Evolutionary conservation across 1,140 invertebrate species (phyloP).

Genomic region (Papilio machaon): DNA sequence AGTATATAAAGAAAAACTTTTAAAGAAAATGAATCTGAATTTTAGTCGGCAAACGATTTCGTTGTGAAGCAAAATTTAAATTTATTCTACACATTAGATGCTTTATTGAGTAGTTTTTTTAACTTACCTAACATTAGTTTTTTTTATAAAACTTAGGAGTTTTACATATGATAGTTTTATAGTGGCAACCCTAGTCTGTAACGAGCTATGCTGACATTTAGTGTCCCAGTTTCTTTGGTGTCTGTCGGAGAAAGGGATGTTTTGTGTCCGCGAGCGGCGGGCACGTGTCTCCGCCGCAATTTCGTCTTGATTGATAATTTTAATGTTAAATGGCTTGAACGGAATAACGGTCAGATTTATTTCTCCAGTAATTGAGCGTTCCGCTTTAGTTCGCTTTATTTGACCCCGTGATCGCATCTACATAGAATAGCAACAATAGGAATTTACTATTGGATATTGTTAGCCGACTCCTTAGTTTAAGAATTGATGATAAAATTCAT

Average conservation of each 20-base stretch:
- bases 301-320: conserved; percentile 37
- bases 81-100: no score
- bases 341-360: conserved; percentile 30
- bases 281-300: conserved; percentile 27
- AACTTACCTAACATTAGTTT: no score
- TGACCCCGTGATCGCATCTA: conserved; percentile 5
- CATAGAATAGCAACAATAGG: background rate
- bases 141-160: background rate
- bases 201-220: conserved; percentile 26
- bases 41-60: no score
- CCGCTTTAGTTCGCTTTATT: conserved; percentile 13
- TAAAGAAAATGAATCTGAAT: no score
- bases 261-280: conserved; percentile 23
- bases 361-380: conserved; percentile 16
- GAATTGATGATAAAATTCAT: background rate
- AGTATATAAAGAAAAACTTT: no score
- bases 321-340: conserved; percentile 30
- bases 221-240: conserved; percentile 13
- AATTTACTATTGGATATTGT: background rate
- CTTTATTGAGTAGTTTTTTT: no score
- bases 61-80: no score
- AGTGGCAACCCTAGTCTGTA: background rate
- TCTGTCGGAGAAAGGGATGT: conserved; percentile 30
- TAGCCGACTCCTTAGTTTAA: background rate
- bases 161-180: background rate